A percentile compares a stretch with the other conserved stretches of the same genome.
Conservation (phyloP, 2,113 vertebrate genomes). For the Heterochromis multidens region DNA sequence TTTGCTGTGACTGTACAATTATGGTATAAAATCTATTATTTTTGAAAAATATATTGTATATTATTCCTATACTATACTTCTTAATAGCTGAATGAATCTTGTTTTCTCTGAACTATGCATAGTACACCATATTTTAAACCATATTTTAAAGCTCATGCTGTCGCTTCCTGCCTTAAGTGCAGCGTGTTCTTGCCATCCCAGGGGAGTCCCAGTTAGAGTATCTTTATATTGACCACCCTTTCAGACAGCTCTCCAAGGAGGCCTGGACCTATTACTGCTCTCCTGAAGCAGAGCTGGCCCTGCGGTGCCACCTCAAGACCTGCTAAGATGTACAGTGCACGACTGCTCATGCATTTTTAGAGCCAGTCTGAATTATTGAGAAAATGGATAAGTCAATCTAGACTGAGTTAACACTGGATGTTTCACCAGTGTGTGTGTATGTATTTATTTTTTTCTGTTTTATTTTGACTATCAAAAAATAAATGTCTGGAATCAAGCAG, state of each 20-base stretch:
- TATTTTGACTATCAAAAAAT: constrained; percentile 44
- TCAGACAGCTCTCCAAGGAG: constrained; percentile 22
- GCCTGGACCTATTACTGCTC: not conserved
- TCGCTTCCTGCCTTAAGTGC: constrained; percentile 25
- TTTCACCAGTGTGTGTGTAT: not conserved
- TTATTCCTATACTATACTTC: not conserved
- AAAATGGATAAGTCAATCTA: constrained; percentile 40
- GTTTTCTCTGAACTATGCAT: constrained; percentile 9
- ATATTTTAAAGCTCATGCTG: not conserved
- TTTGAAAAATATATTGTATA: not conserved
- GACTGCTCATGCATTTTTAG: constrained; percentile 21
- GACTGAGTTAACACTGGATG: not conserved
- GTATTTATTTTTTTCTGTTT: not conserved
- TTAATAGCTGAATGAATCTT: not conserved
- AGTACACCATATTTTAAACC: not conserved
- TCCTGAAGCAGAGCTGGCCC: not conserved
- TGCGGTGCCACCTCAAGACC: constrained; percentile 12
- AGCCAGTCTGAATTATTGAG: constrained; percentile 54
- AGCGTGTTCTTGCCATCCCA: not conserved
- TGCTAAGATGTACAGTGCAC: constrained; percentile 22
- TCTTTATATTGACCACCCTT: constrained; percentile 17
- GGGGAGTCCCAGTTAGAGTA: not conserved
- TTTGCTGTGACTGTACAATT: not conserved
- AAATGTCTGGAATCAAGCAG: constrained; percentile 48
- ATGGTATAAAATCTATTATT: too few relatives aligned